Evolutionary conservation across 1,140 invertebrate species (phyloP).

Genomic region (Ridgeia piscesae): DNA sequence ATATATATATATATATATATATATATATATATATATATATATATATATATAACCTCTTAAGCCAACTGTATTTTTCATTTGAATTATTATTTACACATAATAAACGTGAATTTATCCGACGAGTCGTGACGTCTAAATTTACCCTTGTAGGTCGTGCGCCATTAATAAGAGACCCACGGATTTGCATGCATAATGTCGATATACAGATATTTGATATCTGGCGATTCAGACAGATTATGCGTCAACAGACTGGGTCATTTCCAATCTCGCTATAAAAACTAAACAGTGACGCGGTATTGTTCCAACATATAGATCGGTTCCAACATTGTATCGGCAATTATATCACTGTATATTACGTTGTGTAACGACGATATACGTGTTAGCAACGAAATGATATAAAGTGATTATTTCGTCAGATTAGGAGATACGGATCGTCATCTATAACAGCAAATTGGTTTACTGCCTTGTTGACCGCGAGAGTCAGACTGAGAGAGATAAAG

Average conservation of each 20-base stretch:
- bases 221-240: background rate
- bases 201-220: background rate
- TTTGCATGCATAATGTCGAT: background rate
- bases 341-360: background rate
- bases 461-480: background rate
- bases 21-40: no score
- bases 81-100: no score
- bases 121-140: no score
- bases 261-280: background rate
- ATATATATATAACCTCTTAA: no score
- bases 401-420: background rate
- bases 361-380: background rate
- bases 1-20: no score
- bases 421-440: background rate
- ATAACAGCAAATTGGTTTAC: background rate
- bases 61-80: no score
- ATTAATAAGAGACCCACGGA: background rate
- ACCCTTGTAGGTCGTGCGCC: background rate
- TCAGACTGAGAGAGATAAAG: no score
- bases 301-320: background rate
- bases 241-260: background rate
- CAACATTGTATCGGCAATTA: background rate
- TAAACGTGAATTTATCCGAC: no score
- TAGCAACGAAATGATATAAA: background rate
- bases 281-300: no score